These are phyloP conservation scores for Bos javanicus DNA, from an alignment of 2,113 vertebrate species.

Conservation along the genomic window DNA sequence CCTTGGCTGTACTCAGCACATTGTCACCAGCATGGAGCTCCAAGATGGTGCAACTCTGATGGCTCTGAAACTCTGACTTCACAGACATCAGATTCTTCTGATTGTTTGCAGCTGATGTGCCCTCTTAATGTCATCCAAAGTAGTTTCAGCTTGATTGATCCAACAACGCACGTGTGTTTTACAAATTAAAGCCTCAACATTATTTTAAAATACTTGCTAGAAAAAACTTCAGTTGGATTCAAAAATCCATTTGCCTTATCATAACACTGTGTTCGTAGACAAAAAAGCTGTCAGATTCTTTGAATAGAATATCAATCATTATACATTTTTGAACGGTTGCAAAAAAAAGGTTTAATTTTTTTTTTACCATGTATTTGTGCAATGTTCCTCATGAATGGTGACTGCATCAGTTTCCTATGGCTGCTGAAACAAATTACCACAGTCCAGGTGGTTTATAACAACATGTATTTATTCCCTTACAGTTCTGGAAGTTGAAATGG, in stretches of 20 bases:
- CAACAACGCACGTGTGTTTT: not conserved
- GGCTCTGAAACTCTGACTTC: slow-evolving; percentile 13
- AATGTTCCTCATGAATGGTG: not conserved
- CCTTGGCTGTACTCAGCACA: not conserved
- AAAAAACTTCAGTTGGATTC: not conserved
- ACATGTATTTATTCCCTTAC: not conserved
- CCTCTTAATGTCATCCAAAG: not conserved
- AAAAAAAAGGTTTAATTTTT: not conserved
- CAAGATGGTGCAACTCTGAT: not conserved
- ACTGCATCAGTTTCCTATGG: not conserved
- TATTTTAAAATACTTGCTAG: slow-evolving; percentile 5
- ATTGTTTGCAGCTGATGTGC: not conserved
- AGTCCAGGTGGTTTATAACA: not conserved
- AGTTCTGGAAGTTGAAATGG: not conserved
- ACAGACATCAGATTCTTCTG: not conserved
- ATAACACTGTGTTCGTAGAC: not conserved
- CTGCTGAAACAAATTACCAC: not conserved
- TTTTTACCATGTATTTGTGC: not conserved
- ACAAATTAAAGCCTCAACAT: slow-evolving; percentile 9
- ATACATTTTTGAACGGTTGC: slow-evolving; percentile 12
- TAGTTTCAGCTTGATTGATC: not conserved
- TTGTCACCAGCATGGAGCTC: not conserved
- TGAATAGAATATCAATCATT: not conserved
- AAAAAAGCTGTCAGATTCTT: not conserved
- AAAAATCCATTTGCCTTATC: slow-evolving; percentile 14